These are phyloP conservation scores for Leptinotarsa haldemani DNA, from an alignment of 2,888 invertebrate species.

Conservation along the genomic window DNA sequence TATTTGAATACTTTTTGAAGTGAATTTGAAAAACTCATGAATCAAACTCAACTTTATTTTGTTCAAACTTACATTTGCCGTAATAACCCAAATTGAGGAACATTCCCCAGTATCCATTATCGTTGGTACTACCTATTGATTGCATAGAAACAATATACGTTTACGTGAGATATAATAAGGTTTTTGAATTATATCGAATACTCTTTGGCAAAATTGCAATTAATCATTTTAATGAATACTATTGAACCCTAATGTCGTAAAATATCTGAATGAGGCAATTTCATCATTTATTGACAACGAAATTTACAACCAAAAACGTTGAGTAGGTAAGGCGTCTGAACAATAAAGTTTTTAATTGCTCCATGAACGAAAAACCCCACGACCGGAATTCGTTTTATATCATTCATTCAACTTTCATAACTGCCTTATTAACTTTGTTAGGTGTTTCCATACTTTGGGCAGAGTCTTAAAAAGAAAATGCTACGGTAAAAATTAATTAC, in stretches of 20 bases:
- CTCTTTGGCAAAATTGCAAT: neutral
- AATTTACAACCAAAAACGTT: slow-evolving; percentile 1
- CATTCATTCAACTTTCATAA: slow-evolving; percentile 17
- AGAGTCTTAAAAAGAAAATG: neutral
- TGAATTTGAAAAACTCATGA: no score
- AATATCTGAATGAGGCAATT: neutral
- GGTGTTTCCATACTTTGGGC: slow-evolving; percentile 6
- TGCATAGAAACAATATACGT: no score
- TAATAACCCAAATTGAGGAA: no score
- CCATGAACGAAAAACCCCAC: neutral
- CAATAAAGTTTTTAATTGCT: slow-evolving; percentile 12
- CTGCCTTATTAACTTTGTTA: slow-evolving; percentile 10
- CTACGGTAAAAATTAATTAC: neutral
- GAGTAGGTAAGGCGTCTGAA: neutral
- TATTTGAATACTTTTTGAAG: no score
- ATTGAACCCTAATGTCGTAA: neutral
- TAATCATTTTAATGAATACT: neutral
- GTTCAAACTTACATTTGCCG: no score
- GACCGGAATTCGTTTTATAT: neutral
- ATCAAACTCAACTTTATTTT: no score
- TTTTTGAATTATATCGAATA: neutral
- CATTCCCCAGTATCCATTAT: no score
- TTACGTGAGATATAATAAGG: neutral
- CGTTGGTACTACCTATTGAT: neutral
- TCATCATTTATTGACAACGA: slow-evolving; percentile 4